These are phyloP conservation scores for Anticlea derivata DNA, from an alignment of 2,888 invertebrate species.

Conservation along the genomic window DNA sequence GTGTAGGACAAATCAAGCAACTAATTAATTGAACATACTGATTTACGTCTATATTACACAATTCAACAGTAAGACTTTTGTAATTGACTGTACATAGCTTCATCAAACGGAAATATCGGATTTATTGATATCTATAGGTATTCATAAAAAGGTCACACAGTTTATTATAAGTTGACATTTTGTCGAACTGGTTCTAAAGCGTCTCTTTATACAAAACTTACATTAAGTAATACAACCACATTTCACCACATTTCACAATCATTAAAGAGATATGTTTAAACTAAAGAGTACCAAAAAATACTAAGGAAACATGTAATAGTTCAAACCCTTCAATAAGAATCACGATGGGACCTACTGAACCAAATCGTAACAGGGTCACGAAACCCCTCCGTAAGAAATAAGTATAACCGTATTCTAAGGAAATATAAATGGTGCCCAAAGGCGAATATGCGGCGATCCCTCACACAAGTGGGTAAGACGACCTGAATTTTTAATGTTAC, in stretches of 20 bases:
- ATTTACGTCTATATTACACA: no score
- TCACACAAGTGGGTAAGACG: constrained; percentile 84
- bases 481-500: constrained; percentile 83
- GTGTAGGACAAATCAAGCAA: no score
- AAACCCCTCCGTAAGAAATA: constrained; percentile 58
- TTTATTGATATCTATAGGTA: constrained; percentile 62
- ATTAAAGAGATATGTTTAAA: neutral
- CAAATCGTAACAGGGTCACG: constrained; percentile 43
- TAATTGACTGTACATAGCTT: constrained; percentile 38
- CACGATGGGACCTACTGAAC: constrained; percentile 31
- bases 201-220: neutral
- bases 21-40: no score
- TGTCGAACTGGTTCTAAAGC: constrained; percentile 5
- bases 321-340: constrained; percentile 20
- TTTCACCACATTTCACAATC: no score
- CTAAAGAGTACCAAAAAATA: no score
- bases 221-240: no score
- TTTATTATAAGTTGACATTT: constrained; percentile 30
- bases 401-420: constrained; percentile 71
- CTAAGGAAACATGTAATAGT: constrained; percentile 1
- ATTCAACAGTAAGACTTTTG: neutral
- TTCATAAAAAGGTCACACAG: constrained; percentile 66
- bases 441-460: constrained; percentile 81
- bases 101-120: constrained; percentile 75
- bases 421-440: constrained; percentile 83